phyloP scores from a whole-genome alignment of 2,113 vertebrate species.

The Boleophthalmus pectinirostris region DNA sequence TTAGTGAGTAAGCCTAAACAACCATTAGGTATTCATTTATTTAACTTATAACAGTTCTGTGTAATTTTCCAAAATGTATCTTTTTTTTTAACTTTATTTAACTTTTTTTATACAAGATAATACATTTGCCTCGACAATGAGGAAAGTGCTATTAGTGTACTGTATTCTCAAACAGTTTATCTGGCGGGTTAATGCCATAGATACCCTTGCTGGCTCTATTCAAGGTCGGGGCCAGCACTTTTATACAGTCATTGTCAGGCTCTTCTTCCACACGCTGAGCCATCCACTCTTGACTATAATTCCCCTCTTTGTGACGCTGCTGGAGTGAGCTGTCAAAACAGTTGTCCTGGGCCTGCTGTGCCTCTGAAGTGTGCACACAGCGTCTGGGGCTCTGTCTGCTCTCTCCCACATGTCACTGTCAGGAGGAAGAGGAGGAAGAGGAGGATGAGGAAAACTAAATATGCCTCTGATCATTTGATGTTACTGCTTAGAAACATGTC shows the following conservation, averaged over 20 bases:
- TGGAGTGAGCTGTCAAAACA: conserved; percentile 76
- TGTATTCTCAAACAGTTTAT: no score
- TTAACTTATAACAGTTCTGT: no score
- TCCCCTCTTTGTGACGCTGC: conserved; percentile 55
- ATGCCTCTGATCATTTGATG: conserved; percentile 47
- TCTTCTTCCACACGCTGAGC: conserved; percentile 40
- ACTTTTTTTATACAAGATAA: no score
- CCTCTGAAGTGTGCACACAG: conserved; percentile 61
- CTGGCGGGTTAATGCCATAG: no score
- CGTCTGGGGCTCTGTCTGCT: conserved; percentile 37
- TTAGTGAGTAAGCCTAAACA: no score
- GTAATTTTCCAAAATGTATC: no score
- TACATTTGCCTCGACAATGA: no score
- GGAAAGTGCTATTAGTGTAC: no score
- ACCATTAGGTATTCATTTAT: no score
- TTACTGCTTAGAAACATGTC: conserved; percentile 34
- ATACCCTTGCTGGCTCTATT: neutral
- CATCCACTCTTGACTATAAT: conserved; percentile 49
- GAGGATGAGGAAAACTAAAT: conserved; percentile 30
- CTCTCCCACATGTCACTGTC: conserved; percentile 58
- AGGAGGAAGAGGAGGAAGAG: conserved; percentile 3
- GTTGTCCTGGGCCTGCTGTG: conserved; percentile 59
- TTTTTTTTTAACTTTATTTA: no score
- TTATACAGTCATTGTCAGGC: conserved; percentile 20
- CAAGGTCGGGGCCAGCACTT: neutral